phyloP scores from a whole-genome alignment of 2,888 invertebrate genomes.

The Epinotia ramella region DNA sequence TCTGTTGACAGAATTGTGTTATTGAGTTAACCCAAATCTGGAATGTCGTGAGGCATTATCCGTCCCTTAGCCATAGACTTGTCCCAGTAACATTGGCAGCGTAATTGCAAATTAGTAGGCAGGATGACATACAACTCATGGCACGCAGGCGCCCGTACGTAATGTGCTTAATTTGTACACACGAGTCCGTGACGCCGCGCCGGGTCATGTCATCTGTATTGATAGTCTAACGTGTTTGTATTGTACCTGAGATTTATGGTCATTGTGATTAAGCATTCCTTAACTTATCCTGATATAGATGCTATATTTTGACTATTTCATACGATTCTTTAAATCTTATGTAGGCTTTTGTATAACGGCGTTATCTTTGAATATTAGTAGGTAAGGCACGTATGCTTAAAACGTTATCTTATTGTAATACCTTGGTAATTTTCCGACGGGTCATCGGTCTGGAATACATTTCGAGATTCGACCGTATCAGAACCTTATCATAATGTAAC shows the following conservation, averaged over 20 bases:
- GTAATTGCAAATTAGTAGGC: constrained; percentile 36
- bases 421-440: no score
- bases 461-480: background rate
- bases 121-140: constrained; percentile 1
- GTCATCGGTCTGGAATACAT: no score
- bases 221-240: background rate
- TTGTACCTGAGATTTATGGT: background rate
- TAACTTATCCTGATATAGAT: no score
- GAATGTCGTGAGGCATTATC: constrained; percentile 47
- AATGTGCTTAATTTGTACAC: constrained; percentile 3
- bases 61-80: constrained; percentile 13
- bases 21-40: constrained; percentile 47
- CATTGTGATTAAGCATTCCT: background rate
- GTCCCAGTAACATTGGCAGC: constrained; percentile 8
- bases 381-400: no score
- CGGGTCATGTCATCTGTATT: background rate
- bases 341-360: no score
- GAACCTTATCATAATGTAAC: background rate
- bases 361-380: no score
- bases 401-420: no score
- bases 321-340: no score
- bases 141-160: constrained; percentile 8
- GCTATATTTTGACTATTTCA: no score
- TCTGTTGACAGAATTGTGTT: constrained; percentile 12
- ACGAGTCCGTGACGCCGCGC: background rate